Base-by-base conservation (phyloP, 2,888 invertebrate genomes). In the Tenthredo mesomela region DNA sequence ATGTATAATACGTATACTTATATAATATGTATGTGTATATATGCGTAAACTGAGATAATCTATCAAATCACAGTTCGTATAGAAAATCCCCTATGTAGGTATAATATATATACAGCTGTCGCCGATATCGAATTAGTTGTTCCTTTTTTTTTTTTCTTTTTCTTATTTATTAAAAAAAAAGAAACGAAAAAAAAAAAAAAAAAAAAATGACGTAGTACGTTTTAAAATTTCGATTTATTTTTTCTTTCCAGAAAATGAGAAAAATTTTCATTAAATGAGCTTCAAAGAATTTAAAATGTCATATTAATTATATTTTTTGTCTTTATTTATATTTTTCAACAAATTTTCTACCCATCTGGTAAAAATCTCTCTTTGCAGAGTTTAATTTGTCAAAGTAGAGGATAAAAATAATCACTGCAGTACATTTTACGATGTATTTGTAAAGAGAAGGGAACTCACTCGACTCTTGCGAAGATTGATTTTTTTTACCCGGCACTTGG, bases 371-470 rank as follows among this genome's bases (percentile, higher is more conserved):
- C 43, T 73, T 10, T 1, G 43, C 25, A 3, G 73, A 43, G 40
- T 73, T 29, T 73, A 43, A 73, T 73, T 73, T 73, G 73, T 73
- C 73, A 73, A 43, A 73, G 73, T 73, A 43, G 5, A 18, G 4
- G 2, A 29, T 43, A 25, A 43, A 7, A 2, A 43, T 21, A 73
- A 73, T 43, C 43, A 43, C 40, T 25, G 37, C n/a, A 5, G 37
- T n/a, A 73, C 29, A 43, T 43, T 43, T 40, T 15, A 2, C 12
- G 43, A 43, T n/a, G n/a, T 73, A 73, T 73, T 71, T 43, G 43
- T 71, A 37, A 37, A 40, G 43, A 71, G n/a, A 43, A 71, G n/a
- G 21, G 18, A 12, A 71, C 71, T 21, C 18, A 2, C 29, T n/a
- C 1, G 73, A 25, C 29, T 67, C 67, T 67, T 29, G n/a, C n/a